phyloP scores from a whole-genome alignment of 2,797 vertebrate species.

The Cynopterus sphinx region DNA sequence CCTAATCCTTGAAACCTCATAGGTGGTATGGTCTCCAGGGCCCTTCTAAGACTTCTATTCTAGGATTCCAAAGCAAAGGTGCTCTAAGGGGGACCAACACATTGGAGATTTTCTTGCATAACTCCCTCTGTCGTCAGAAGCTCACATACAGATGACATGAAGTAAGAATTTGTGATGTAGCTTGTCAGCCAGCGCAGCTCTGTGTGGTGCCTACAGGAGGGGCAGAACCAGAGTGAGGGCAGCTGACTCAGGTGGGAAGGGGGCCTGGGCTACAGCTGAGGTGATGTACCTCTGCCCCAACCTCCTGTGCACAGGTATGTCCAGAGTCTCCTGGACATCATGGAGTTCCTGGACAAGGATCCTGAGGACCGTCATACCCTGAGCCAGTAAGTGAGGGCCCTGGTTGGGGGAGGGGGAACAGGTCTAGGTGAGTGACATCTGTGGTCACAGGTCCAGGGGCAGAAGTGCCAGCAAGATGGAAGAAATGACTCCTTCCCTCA shows the following conservation, averaged over 20 bases:
- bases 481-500: not conserved
- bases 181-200: not conserved
- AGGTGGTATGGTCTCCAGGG: not conserved
- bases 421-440: not conserved
- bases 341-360: slow-evolving; percentile 93
- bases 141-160: not conserved
- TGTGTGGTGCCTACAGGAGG: not conserved
- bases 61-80: not conserved
- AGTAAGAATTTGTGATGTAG: not conserved
- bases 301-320: slow-evolving; percentile 89
- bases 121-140: not conserved
- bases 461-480: not conserved
- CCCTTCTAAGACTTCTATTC: not conserved
- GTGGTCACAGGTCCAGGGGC: not conserved
- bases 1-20: not conserved
- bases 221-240: not conserved
- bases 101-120: not conserved
- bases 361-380: slow-evolving; percentile 91
- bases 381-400: slow-evolving; percentile 89
- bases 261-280: not conserved
- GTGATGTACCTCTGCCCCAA: not conserved
- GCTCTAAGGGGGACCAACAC: not conserved
- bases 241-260: not conserved
- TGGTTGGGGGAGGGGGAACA: not conserved
- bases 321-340: slow-evolving; percentile 96